phyloP scores from a whole-genome alignment of 2,113 vertebrate species.

The Albula goreensis region DNA sequence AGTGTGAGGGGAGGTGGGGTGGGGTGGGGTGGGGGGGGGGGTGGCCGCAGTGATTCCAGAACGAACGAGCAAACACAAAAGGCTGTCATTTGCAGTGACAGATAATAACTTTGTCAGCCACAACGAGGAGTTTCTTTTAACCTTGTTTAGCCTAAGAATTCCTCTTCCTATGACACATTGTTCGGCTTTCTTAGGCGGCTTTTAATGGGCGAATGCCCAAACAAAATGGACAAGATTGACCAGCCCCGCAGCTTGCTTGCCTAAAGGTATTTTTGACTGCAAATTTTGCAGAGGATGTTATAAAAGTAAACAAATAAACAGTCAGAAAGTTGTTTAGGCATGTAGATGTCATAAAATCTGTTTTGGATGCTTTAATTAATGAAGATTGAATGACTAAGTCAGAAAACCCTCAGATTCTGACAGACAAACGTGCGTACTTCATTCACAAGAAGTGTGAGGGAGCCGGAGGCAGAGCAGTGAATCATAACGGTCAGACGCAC shows the following conservation, averaged over 20 bases:
- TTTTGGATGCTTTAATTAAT: constrained; percentile 14
- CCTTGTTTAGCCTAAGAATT: constrained; percentile 73
- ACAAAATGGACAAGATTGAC: constrained; percentile 37
- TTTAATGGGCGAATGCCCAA: constrained; percentile 41
- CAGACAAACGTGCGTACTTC: too few species aligned
- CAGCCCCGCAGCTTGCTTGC: constrained; percentile 24
- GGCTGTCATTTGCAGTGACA: constrained; percentile 72
- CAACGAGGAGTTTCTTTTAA: constrained; percentile 66
- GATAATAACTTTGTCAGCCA: constrained; percentile 71
- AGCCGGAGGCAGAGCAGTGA: background rate
- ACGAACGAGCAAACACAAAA: constrained; percentile 82
- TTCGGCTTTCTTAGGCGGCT: constrained; percentile 56
- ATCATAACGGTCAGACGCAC: background rate
- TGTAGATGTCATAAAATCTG: constrained; percentile 27
- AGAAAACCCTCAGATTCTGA: background rate
- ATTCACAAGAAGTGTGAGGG: background rate
- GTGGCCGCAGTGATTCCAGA: constrained; percentile 50
- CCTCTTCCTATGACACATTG: constrained; percentile 62
- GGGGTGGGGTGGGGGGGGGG: constrained; percentile 27
- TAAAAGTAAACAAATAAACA: constrained; percentile 32
- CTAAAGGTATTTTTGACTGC: constrained; percentile 37
- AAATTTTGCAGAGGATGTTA: constrained; percentile 32
- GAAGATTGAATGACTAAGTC: background rate
- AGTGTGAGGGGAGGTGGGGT: constrained; percentile 18
- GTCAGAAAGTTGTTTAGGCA: constrained; percentile 17